Base-by-base conservation (phyloP, 1,140 invertebrate genomes). In the Drosophila kanapiae region DNA sequence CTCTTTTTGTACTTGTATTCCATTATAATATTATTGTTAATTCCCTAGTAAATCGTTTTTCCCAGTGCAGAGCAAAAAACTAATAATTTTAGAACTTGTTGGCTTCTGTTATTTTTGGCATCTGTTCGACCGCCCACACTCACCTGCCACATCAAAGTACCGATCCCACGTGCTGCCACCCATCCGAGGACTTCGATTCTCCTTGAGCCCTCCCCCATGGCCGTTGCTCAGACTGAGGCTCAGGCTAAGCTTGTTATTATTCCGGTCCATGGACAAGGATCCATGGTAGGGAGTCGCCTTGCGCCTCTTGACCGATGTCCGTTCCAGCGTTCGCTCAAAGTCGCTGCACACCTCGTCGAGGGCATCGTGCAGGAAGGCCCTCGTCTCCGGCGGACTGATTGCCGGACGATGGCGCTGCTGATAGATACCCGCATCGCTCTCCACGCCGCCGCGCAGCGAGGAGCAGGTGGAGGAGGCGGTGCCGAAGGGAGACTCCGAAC, bases 261-360 rank as follows among this genome's bases (percentile, higher is more conserved):
- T 92, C 10, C 91, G 80, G 75, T 92, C 91, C 70, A 86, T 92
- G 60, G 81, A 79, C 27, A 67, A 29, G 14, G 69, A 72, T 10
- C 37, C 37, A 4, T 54, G 70, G 23, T 70, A 69, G 14, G 57
- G 76, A 7, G 35, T 56, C 1, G 42, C 37, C 51, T 91, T 92
- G n/a, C 90, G 84, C n/a, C 78, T 67, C 43, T 57, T 84, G 6
- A 83, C 68, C 35, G 91, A 92, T 13, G 95, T 94, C 61, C 94
- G 93, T 63, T 94, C 94, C 67, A 96, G 93, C 14, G 95, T 96
- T 51, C 95, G 94, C 91, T 97, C 96, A 90, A 97, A 97, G 84
- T 97, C 96, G n/a, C 94, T 93, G 51, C 96, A 95, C 14, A 95
- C 96, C 88, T 96, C 95, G 72, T 95, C 94, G 67, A 96, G 93